Evolutionary conservation across 2,797 vertebrate genomes (phyloP), one percentile per base, ranked within the genome.

Genomic region (Amphiprion clarkii): DNA sequence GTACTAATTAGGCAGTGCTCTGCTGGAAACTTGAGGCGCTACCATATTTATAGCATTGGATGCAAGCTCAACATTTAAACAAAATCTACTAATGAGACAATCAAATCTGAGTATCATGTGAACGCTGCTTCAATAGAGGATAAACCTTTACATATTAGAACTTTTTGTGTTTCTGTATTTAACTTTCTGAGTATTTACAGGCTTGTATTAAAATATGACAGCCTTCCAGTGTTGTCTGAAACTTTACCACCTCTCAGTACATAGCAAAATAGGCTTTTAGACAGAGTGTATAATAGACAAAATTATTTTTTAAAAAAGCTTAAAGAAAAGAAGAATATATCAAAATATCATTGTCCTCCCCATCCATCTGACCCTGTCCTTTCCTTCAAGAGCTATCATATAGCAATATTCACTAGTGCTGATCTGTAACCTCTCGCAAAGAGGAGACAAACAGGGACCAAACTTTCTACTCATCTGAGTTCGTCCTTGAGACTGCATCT

Each of bases 401-500:
- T 29, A 49, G 78, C 49, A 75, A 77, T 79, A 77, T 77, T 66
- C 61, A 66, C 54, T 1, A 36, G 40, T 7, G 1, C 19, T 78
- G 69, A 77, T 79, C 67, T 82, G 59, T 67, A 44, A 61, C 76
- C 65, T 78, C 27, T 17, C 51, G 6, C 9, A 70, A 71, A 59
- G 52, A 25, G 48, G 36, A 58, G 55, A 81, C 58, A 76, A 78
- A 74, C 60, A 7, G 21, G 36, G 39, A 27, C n/a, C 21, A 68
- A 66, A 81, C 39, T 65, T 80, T 76, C 23, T 27, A n/a, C 46
- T 67, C 44, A 64, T 78, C 79, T 76, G 36, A 68, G 14, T 78
- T 74, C 48, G 69, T 84, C 81, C 80, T 84, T 82, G 73, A 75
- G 56, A 58, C 46, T 19, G 25, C 29, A 54, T 31, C 57, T 59